Evolutionary conservation across 1,140 invertebrate genomes (phyloP).

Genomic region (Aporrectodea caliginosa): DNA sequence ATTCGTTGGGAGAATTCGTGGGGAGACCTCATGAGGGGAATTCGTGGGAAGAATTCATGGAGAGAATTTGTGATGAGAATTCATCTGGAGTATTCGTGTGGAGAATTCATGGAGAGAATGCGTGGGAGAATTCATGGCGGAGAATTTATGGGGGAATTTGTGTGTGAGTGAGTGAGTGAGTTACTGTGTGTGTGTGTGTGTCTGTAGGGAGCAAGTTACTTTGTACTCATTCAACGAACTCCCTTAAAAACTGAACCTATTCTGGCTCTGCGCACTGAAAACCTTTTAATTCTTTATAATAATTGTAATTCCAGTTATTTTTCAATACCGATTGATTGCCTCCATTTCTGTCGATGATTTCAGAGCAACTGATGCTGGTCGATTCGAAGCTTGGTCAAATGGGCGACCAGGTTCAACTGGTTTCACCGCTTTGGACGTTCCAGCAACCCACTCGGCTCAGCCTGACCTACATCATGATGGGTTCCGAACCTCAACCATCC

Average conservation of each 20-base stretch:
- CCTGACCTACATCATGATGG: constrained; percentile 13
- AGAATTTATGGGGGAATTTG: too few species aligned
- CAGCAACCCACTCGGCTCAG: background rate
- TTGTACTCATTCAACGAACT: background rate
- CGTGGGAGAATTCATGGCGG: too few species aligned
- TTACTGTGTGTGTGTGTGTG: background rate
- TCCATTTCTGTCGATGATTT: background rate
- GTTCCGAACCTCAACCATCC: background rate
- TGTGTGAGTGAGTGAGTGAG: too few species aligned
- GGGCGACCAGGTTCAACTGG: constrained; percentile 12
- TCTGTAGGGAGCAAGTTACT: background rate
- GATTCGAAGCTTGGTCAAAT: constrained; percentile 18
- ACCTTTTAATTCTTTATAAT: background rate
- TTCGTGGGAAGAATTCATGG: too few species aligned
- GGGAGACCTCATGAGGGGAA: too few species aligned
- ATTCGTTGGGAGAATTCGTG: too few species aligned
- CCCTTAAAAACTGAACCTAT: background rate
- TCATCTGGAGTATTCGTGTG: too few species aligned
- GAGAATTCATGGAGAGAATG: too few species aligned
- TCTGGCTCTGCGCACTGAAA: background rate
- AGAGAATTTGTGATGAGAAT: too few species aligned
- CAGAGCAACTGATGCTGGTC: constrained; percentile 18
- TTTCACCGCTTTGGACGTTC: constrained; percentile 19
- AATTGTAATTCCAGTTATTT: background rate
- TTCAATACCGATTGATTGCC: background rate